phyloP scores from a whole-genome alignment of 2,113 vertebrate genomes.

The Oriolus oriolus region DNA sequence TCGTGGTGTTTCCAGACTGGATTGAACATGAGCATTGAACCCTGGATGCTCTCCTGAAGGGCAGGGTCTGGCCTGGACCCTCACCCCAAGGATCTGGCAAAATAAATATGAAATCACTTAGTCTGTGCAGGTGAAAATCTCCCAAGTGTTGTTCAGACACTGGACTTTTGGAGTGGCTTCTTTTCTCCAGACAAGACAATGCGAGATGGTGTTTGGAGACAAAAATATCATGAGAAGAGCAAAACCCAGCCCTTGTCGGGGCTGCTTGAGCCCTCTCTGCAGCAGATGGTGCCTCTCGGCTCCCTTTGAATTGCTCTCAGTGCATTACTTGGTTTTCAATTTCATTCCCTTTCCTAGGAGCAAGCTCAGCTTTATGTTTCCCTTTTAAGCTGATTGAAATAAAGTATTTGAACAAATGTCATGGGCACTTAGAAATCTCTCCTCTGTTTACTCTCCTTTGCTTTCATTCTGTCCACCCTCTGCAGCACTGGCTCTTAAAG shows the following conservation, averaged over 20 bases:
- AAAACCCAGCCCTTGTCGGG: background rate
- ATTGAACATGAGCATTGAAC: fast-evolving
- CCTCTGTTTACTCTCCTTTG: constrained; percentile 48
- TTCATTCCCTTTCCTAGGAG: constrained; percentile 33
- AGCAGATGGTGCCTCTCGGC: background rate
- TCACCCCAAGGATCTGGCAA: background rate
- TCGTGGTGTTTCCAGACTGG: background rate
- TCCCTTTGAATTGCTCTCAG: constrained; percentile 23
- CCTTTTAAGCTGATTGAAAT: constrained; percentile 68
- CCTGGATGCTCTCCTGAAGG: background rate
- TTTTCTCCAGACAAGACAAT: background rate
- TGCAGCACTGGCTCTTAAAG: constrained; percentile 38
- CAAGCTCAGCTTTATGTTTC: constrained; percentile 57
- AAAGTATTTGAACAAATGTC: constrained; percentile 69
- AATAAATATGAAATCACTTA: background rate
- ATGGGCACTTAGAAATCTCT: constrained; percentile 65
- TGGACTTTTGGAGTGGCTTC: background rate
- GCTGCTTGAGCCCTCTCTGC: background rate
- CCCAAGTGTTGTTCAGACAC: background rate
- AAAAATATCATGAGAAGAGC: background rate
- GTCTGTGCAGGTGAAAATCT: background rate
- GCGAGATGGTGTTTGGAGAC: background rate
- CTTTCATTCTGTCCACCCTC: constrained; percentile 35
- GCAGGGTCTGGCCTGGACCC: background rate
- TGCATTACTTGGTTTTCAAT: constrained; percentile 50